Evolutionary conservation across 2,113 vertebrate species (phyloP).

Genomic region (Phylloscopus whistleri): DNA sequence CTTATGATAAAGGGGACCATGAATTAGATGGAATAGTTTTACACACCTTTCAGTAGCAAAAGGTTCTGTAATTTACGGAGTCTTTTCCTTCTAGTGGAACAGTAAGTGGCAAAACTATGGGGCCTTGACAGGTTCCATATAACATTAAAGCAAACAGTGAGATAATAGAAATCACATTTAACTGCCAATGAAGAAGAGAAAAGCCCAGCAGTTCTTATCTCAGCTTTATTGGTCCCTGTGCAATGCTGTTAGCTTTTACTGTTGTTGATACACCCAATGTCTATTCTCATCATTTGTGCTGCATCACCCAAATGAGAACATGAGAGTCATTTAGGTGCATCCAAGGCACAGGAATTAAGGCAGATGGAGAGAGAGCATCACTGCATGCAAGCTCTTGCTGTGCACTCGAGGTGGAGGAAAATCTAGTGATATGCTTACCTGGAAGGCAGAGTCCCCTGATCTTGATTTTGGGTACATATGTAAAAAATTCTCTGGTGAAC

Average conservation of each 20-base stretch:
- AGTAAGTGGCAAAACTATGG: neutral
- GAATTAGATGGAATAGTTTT: constrained; percentile 55
- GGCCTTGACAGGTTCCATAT: constrained; percentile 57
- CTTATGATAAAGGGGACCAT: constrained; percentile 41
- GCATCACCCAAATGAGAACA: neutral
- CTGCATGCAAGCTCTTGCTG: neutral
- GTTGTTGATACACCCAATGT: neutral
- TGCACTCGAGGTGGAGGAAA: neutral
- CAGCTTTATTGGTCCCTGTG: constrained; percentile 14
- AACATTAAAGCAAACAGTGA: constrained; percentile 62
- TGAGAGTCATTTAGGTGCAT: neutral
- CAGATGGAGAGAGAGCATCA: neutral
- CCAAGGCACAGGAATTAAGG: neutral
- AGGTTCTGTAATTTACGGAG: neutral
- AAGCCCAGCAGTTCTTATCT: constrained; percentile 45
- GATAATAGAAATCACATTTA: constrained; percentile 64
- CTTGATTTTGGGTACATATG: neutral
- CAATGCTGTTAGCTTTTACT: constrained; percentile 31
- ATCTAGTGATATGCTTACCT: neutral
- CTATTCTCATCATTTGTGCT: constrained; percentile 34
- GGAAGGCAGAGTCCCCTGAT: neutral
- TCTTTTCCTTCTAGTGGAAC: constrained; percentile 12
- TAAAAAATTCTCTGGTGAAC: neutral
- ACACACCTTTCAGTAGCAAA: constrained; percentile 41
- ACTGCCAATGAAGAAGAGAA: constrained; percentile 54